A percentile compares a stretch with the other conserved stretches of the same genome.
phyloP scores from a whole-genome alignment of 2,888 invertebrate species.

The Enchytraeus crypticus region DNA sequence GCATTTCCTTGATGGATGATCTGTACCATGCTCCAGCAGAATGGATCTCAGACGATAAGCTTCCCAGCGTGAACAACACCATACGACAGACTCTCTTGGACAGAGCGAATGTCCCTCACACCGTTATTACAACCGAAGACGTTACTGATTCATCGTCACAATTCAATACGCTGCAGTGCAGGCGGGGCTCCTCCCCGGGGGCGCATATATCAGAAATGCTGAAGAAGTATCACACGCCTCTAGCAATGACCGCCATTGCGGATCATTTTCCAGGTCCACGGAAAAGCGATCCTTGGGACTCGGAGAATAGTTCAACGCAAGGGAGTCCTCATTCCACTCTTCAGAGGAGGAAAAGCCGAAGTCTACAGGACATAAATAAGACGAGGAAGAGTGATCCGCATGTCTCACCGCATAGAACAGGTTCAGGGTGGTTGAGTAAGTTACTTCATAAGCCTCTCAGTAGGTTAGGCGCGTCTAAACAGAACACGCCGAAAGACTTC shows the following conservation, averaged over 20 bases:
- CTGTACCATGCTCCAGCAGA: not conserved
- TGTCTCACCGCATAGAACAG: not conserved
- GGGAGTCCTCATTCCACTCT: not conserved
- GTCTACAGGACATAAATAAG: not conserved
- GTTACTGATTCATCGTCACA: not conserved
- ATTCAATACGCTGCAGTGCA: not conserved
- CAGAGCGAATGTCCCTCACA: conserved; percentile 5
- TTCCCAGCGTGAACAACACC: not conserved
- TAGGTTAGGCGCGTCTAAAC: not conserved
- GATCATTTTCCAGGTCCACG: too few species aligned
- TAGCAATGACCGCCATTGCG: not conserved
- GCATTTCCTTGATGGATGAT: conserved; percentile 3
- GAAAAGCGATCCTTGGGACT: too few species aligned
- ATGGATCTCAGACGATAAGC: not conserved
- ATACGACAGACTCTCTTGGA: not conserved
- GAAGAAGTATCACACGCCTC: not conserved
- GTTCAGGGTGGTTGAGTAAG: not conserved
- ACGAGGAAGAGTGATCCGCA: not conserved
- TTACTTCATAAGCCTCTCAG: not conserved
- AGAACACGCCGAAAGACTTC: not conserved
- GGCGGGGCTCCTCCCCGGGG: not conserved
- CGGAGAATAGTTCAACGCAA: too few species aligned
- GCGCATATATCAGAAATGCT: not conserved
- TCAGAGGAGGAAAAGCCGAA: not conserved
- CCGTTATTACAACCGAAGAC: conserved; percentile 11